Base-by-base conservation (phyloP, 37 sponge, comb jelly and placozoan species). In the Haliclona indistincta region DNA sequence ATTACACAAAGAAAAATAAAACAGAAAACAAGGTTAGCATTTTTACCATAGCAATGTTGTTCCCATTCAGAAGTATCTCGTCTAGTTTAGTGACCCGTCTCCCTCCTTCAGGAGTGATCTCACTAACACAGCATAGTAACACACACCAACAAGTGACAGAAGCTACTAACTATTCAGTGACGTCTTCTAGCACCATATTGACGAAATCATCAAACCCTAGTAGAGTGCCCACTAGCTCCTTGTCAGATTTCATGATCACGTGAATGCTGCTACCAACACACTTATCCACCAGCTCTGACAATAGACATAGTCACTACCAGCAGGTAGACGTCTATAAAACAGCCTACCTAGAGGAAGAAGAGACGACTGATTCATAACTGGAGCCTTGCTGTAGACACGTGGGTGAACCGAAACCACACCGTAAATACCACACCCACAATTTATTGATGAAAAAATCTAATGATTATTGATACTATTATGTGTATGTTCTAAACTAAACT, bases 131-230 rank as follows among this genome's bases (percentile, higher is more conserved):
- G 7, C 41, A n/a, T n/a, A n/a, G n/a, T n/a, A n/a, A n/a, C n/a
- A n/a, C n/a, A n/a, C n/a, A n/a, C n/a, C 60, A 54, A 10, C n/a
- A n/a, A n/a, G n/a, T n/a, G n/a, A n/a, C n/a, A n/a, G n/a, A 20
- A 23, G 47, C 4, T n/a, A 82, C 74, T 77, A 36, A 88, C 84
- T 64, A 88, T 56, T 81, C 83, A 32, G 83, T 88, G 22, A 77
- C 79, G 39, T 82, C 83, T 47, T 78, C 79, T 34, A 85, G 47
- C 20, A 79, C 81, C 66, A 81, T 75, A 76, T 78, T 97, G 70
- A 97, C 99, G 74, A 89, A 97, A 55, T 97, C 99, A 79, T 97
- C 99, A 73, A 97, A 97, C 43, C 99, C 99, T 1, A 97, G 86
- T 17, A 97, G 81, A 2, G 96, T 95, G 0, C 99, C 99, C 0